Conservation (phyloP, 30 jellyfish, hydroid and myxozoan genomes). For the Phacellophora camtschatica region DNA sequence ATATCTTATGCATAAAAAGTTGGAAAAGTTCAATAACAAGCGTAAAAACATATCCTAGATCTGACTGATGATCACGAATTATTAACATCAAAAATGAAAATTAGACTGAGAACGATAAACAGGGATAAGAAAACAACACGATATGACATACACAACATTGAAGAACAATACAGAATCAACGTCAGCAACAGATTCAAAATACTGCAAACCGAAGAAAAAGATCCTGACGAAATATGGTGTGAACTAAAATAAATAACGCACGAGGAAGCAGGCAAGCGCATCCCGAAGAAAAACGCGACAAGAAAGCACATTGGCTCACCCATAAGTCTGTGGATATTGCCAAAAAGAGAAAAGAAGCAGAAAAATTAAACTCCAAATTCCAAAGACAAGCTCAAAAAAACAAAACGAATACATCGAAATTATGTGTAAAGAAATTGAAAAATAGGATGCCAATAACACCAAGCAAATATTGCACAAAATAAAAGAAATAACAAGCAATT, state of each 20-base stretch:
- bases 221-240: not conserved
- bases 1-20: not conserved
- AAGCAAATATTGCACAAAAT: not conserved
- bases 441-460: not conserved
- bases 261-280: not conserved
- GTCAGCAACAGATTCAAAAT: not conserved
- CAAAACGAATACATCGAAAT: not conserved
- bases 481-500: not conserved
- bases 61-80: not conserved
- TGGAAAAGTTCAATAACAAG: not conserved
- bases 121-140: not conserved
- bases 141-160: not conserved
- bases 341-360: too few species aligned
- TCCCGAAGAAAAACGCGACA: not conserved
- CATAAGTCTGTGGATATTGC: not conserved
- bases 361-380: too few species aligned
- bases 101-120: not conserved
- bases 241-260: too few species aligned
- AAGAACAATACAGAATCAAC: not conserved
- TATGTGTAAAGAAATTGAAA: not conserved
- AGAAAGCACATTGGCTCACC: not conserved
- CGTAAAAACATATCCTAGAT: not conserved
- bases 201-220: not conserved
- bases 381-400: not conserved
- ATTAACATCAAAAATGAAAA: not conserved